Percentiles rank a stretch among this genome's conserved stretches.
These are phyloP conservation scores for Periophthalmus modestus DNA, from an alignment of 2,113 vertebrate genomes.

Conservation along the genomic window DNA sequence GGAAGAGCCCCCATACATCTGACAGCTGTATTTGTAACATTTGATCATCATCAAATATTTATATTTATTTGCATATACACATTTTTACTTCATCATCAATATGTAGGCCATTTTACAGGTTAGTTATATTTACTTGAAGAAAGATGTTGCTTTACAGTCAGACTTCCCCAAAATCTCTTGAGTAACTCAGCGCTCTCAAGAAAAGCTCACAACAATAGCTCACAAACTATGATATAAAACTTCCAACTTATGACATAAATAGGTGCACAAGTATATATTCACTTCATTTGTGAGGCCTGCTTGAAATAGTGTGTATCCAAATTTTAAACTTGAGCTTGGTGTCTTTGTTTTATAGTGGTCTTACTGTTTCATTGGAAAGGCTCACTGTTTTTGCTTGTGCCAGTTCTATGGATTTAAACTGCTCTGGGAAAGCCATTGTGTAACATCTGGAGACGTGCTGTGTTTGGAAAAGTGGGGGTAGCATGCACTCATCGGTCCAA, in stretches of 20 bases:
- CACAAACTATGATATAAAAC: too few relatives aligned
- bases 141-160: too few relatives aligned
- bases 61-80: not conserved
- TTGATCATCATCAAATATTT: not conserved
- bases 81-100: not conserved
- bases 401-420: not conserved
- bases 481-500: conserved; percentile 27
- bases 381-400: not conserved
- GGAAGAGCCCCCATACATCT: conserved; percentile 17
- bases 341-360: too few relatives aligned
- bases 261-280: too few relatives aligned
- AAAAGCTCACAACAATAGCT: too few relatives aligned
- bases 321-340: too few relatives aligned
- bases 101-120: not conserved
- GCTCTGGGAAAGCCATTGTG: conserved; percentile 23
- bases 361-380: not conserved
- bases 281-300: too few relatives aligned
- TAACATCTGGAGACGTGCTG: conserved; percentile 44
- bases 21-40: conserved; percentile 28
- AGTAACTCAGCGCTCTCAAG: too few relatives aligned
- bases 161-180: too few relatives aligned
- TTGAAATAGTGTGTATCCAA: too few relatives aligned
- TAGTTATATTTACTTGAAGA: not conserved
- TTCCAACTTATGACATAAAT: too few relatives aligned
- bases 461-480: conserved; percentile 24